Evolutionary conservation across 2,888 invertebrate species (phyloP), one percentile per base, ranked within the genome.

Genomic region (Yponomeuta evonymella): DNA sequence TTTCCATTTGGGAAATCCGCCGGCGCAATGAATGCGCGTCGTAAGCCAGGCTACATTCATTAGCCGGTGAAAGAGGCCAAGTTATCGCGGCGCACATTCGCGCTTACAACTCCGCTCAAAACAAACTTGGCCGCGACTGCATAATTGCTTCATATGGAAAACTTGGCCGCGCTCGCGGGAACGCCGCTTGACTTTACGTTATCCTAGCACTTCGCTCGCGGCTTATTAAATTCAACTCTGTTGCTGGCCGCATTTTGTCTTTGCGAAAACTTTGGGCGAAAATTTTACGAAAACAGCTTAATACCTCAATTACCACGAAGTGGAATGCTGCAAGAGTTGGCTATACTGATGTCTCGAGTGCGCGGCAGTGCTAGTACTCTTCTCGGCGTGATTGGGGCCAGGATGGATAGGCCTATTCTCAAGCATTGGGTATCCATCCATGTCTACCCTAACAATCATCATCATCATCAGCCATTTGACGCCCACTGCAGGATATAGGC

Each of bases 101-200:
- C 72, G 71, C 67, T 64, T 43, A 67, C 29, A 67, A 67, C 67
- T 67, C 15, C 71, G 67, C 67, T 66, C 71, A 64, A 70, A 71
- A 66, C 69, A 74, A 74, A 70, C 72, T 73, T 72, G 63, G 71
- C 65, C 63, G 29, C 72, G 76, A 78, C 80, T 81, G 79, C 79
- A 81, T 79, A 80, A 79, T 79, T 78, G 79, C 71, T 73, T 72
- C 79, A 78, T 80, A 78, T 78, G 77, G 76, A 73, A 78, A 80
- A 82, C 77, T 80, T 79, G 48, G 68, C 73, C 74, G 73, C 67
- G 11, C 36, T 36, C 15, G 67, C 51, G 51, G 43, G 43, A 43
- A 43, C 51, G 51, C 15, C 51, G 51, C 51, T 58, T 58, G 15
- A 58, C 51, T 58, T 58, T 58, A 58, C 15, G 51, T 58, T 58